Conservation (phyloP, 2,888 invertebrate genomes). For the Petrophora chlorosata region DNA sequence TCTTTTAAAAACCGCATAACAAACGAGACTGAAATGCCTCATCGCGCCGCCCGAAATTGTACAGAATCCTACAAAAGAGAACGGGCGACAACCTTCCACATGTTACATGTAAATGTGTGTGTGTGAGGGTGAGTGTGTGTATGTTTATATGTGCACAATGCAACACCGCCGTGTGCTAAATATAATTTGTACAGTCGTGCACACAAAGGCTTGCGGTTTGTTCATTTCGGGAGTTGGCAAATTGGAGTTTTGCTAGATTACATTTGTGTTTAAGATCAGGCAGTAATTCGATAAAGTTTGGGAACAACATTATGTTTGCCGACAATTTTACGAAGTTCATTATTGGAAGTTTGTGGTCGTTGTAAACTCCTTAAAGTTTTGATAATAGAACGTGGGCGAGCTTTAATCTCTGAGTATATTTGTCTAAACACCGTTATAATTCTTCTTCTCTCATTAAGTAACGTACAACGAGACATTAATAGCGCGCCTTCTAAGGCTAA, state of each 20-base stretch:
- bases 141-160: too few species aligned
- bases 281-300: background rate
- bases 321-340: too few species aligned
- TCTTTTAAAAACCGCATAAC: background rate
- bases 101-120: background rate
- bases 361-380: too few species aligned
- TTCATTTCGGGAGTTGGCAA: conserved; percentile 9
- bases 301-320: background rate
- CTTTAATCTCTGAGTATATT: too few species aligned
- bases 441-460: too few species aligned
- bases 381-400: too few species aligned
- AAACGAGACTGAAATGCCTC: conserved; percentile 4
- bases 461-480: background rate
- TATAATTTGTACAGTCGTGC: conserved; percentile 19
- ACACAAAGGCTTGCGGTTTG: conserved; percentile 18
- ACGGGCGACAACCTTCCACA: background rate
- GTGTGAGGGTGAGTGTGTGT: conserved; percentile 11
- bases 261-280: background rate
- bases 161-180: conserved; percentile 6
- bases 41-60: conserved; percentile 1
- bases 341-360: too few species aligned
- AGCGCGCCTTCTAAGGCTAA: background rate
- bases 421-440: too few species aligned
- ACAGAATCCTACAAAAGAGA: conserved; percentile 4
- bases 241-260: conserved; percentile 8